Evolutionary conservation across 1,140 invertebrate genomes (phyloP).

Genomic region (Calosoma granatense): DNA sequence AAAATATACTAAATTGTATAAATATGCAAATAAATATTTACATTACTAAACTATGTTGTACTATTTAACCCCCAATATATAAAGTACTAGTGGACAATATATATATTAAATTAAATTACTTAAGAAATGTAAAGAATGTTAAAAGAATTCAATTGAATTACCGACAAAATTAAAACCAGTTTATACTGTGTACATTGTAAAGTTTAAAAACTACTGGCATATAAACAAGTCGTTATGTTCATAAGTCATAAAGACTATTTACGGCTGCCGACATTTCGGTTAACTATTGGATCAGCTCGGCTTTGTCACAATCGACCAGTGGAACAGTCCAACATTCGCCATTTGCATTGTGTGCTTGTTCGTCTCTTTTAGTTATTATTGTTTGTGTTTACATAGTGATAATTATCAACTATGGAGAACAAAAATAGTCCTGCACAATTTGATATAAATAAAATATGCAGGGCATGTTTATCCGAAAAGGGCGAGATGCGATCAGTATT

Average conservation of each 20-base stretch:
- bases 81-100: too few species aligned
- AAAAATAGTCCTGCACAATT: conserved; percentile 25
- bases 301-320: conserved; percentile 30
- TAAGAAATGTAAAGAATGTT: too few species aligned
- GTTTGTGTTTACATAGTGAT: conserved; percentile 17
- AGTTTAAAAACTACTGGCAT: neutral
- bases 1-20: too few species aligned
- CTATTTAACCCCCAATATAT: too few species aligned
- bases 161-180: too few species aligned
- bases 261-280: neutral
- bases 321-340: conserved; percentile 29
- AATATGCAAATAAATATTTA: too few species aligned
- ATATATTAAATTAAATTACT: too few species aligned
- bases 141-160: too few species aligned
- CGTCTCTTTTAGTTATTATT: conserved; percentile 26
- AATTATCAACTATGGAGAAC: conserved; percentile 24
- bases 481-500: conserved; percentile 34
- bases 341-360: conserved; percentile 28
- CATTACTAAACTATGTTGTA: too few species aligned
- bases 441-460: conserved; percentile 34
- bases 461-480: conserved; percentile 34
- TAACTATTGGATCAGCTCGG: neutral
- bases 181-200: neutral
- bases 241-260: neutral
- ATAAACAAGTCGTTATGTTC: neutral